phyloP scores from a whole-genome alignment of 2,113 vertebrate genomes.

The Bubalus kerabau region DNA sequence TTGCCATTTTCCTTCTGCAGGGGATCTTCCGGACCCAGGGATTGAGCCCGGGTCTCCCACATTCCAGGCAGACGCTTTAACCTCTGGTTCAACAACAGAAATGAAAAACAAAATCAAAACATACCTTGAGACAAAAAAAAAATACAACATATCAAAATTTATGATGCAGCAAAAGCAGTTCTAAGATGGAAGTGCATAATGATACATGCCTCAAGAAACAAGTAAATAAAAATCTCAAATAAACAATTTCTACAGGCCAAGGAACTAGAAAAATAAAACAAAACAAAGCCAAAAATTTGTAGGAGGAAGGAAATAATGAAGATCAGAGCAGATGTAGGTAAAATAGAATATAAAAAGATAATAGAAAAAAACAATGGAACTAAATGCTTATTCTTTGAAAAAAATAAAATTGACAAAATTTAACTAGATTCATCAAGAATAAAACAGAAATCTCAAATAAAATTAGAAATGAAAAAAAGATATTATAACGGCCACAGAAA shows the following conservation, averaged over 20 bases:
- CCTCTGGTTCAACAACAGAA: background rate
- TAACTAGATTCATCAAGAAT: background rate
- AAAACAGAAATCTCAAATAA: background rate
- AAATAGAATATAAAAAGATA: background rate
- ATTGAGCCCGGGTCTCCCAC: no score
- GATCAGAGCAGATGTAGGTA: background rate
- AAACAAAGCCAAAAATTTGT: background rate
- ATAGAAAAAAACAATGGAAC: background rate
- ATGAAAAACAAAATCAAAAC: background rate
- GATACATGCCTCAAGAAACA: background rate
- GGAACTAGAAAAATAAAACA: background rate
- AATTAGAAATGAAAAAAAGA: background rate
- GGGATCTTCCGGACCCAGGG: no score
- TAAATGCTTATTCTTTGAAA: background rate
- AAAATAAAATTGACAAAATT: background rate
- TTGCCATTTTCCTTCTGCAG: no score
- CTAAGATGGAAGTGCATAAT: background rate
- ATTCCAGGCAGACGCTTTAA: no score
- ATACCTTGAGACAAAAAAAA: background rate
- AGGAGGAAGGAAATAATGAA: background rate
- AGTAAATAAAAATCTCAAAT: background rate
- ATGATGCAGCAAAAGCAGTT: background rate
- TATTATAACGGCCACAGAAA: background rate
- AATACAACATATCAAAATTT: background rate
- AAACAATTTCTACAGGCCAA: background rate